Conservation (phyloP, 2,888 invertebrate genomes). For the Hartigia nigra region DNA sequence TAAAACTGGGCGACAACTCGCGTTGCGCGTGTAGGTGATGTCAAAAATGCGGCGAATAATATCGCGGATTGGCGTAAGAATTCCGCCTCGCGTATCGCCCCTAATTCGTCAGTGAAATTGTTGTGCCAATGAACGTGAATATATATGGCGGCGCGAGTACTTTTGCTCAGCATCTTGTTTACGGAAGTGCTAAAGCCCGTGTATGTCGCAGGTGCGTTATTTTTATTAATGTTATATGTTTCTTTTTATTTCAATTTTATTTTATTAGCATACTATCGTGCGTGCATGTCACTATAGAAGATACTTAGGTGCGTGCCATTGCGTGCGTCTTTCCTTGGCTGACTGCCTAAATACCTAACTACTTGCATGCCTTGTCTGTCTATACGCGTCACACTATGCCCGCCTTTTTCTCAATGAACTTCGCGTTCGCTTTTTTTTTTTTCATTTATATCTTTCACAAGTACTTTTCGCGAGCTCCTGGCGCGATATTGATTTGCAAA, state of each 20-base stretch:
- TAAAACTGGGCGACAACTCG: neutral
- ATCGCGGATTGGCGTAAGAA: conserved; percentile 42
- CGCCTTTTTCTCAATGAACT: neutral
- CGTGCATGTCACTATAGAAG: neutral
- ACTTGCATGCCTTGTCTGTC: neutral
- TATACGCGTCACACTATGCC: neutral
- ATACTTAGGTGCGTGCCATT: neutral
- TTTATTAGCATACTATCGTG: neutral
- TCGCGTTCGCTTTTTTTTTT: neutral
- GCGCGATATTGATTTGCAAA: neutral
- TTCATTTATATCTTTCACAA: neutral
- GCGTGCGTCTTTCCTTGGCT: neutral
- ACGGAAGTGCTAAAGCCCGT: conserved; percentile 64
- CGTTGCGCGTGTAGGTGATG: conserved; percentile 34
- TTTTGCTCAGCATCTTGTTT: conserved; percentile 64
- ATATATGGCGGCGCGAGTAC: conserved; percentile 66
- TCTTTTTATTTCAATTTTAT: conserved; percentile 36
- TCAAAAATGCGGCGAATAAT: conserved; percentile 58
- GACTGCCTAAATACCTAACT: neutral
- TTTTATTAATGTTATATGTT: conserved; percentile 27
- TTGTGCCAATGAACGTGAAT: conserved; percentile 58
- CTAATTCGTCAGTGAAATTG: conserved; percentile 54
- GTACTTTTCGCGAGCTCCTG: neutral
- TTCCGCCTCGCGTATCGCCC: conserved; percentile 48
- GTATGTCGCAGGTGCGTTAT: conserved; percentile 59